Conservation (phyloP, 2,888 invertebrate species). For the Liodrosophila aerea region DNA sequence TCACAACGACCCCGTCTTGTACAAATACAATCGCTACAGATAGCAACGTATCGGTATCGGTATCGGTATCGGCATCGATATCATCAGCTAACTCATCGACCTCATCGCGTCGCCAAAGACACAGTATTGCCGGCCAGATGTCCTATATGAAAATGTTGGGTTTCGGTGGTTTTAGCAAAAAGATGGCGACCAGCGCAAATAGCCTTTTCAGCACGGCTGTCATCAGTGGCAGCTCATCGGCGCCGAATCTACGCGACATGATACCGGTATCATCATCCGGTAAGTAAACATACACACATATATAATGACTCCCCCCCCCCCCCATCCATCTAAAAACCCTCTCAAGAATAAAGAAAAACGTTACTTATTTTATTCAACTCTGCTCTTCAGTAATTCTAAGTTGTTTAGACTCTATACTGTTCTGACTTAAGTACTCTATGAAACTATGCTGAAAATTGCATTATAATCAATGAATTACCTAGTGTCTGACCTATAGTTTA, state of each 20-base stretch:
- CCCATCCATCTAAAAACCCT: too few relatives aligned
- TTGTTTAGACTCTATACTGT: too few relatives aligned
- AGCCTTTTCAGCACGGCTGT: constrained; percentile 98
- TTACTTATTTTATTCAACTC: too few relatives aligned
- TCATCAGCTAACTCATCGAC: constrained; percentile 80
- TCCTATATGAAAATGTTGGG: constrained; percentile 95
- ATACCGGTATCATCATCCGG: constrained; percentile 90
- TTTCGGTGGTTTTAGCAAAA: constrained; percentile 87
- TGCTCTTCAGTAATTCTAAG: too few relatives aligned
- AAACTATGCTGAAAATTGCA: too few relatives aligned
- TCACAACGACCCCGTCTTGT: constrained; percentile 55
- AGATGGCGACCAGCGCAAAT: constrained; percentile 87
- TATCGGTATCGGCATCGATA: constrained; percentile 74
- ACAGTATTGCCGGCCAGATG: constrained; percentile 98
- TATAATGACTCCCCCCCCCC: too few relatives aligned
- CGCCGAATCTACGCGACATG: constrained; percentile 94
- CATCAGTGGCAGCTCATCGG: constrained; percentile 96
- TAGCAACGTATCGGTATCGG: constrained; percentile 74
- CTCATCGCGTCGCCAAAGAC: constrained; percentile 92
- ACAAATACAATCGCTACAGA: constrained; percentile 80
- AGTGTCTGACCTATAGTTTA: too few relatives aligned
- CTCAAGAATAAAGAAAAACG: too few relatives aligned
- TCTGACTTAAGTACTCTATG: too few relatives aligned
- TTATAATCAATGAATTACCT: too few relatives aligned
- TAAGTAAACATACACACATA: constrained; percentile 82